phyloP scores from a whole-genome alignment of 2,888 invertebrate genomes.

The Tuta absoluta region DNA sequence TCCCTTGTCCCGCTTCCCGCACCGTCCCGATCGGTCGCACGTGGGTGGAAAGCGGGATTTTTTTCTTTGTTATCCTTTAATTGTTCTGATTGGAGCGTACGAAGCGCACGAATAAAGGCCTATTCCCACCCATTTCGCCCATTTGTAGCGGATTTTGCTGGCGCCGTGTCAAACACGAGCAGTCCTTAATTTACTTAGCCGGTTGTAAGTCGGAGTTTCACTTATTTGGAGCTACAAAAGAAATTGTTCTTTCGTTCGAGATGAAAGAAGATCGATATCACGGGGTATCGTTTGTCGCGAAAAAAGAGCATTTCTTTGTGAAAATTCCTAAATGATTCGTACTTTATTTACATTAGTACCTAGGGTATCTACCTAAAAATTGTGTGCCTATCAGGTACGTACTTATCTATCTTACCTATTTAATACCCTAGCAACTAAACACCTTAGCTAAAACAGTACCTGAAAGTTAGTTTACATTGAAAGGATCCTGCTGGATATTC shows the following conservation, averaged over 20 bases:
- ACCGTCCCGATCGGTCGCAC: conserved; percentile 42
- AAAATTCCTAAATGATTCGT: too few species aligned
- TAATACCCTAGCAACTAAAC: too few species aligned
- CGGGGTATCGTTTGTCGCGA: neutral
- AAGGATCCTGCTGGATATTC: too few species aligned
- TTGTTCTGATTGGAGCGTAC: conserved; percentile 66
- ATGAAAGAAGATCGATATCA: conserved; percentile 8
- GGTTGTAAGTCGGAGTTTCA: conserved; percentile 50
- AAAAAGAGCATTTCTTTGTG: neutral
- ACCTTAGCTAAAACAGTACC: too few species aligned
- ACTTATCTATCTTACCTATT: too few species aligned
- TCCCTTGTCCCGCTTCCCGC: conserved; percentile 43
- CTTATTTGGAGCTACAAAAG: conserved; percentile 25
- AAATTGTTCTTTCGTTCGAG: conserved; percentile 6
- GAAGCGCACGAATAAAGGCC: conserved; percentile 63
- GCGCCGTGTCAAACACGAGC: conserved; percentile 50
- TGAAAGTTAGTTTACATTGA: too few species aligned
- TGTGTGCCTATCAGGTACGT: too few species aligned
- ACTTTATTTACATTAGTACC: too few species aligned
- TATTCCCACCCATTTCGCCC: conserved; percentile 26
- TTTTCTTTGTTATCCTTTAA: conserved; percentile 67
- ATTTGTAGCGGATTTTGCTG: conserved; percentile 57
- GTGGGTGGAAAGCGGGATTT: conserved; percentile 46
- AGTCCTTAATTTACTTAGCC: conserved; percentile 56
- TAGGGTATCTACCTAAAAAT: too few species aligned